These are phyloP conservation scores for Tipula unca DNA, from an alignment of 2,888 invertebrate genomes.

Conservation along the genomic window DNA sequence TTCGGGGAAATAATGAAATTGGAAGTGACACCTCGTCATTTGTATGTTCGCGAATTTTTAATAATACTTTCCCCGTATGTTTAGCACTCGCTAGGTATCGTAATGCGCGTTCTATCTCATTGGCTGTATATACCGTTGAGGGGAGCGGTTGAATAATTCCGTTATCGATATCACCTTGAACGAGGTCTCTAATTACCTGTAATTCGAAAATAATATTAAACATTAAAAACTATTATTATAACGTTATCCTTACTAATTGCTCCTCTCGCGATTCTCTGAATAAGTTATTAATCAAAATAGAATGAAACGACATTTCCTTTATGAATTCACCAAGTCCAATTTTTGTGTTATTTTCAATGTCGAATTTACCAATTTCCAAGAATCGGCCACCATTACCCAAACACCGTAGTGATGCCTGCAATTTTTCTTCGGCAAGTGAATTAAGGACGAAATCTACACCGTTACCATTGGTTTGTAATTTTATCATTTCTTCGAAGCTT, in stretches of 20 bases:
- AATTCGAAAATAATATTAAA: neutral
- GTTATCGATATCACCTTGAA: constrained; percentile 54
- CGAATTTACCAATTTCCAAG: constrained; percentile 80
- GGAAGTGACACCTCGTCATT: constrained; percentile 31
- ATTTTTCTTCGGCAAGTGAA: constrained; percentile 85
- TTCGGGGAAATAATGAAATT: constrained; percentile 32
- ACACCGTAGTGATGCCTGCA: constrained; percentile 60
- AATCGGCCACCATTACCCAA: constrained; percentile 57
- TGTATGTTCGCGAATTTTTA: constrained; percentile 37
- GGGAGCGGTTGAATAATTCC: constrained; percentile 63
- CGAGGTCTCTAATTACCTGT: constrained; percentile 37
- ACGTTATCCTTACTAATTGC: neutral
- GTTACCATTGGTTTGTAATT: constrained; percentile 66
- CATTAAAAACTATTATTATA: neutral
- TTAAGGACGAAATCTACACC: constrained; percentile 90
- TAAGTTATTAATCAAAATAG: constrained; percentile 65
- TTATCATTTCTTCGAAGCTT: constrained; percentile 79
- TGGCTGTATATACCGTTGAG: constrained; percentile 52
- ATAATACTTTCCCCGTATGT: constrained; percentile 66
- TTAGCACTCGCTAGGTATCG: constrained; percentile 57
- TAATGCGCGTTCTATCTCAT: constrained; percentile 65
- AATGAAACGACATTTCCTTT: constrained; percentile 66
- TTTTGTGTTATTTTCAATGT: constrained; percentile 58
- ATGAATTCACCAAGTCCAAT: constrained; percentile 57
- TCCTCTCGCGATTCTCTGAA: constrained; percentile 40